Base-by-base conservation (phyloP, 2,113 vertebrate species). In the Halichoerus grypus region DNA sequence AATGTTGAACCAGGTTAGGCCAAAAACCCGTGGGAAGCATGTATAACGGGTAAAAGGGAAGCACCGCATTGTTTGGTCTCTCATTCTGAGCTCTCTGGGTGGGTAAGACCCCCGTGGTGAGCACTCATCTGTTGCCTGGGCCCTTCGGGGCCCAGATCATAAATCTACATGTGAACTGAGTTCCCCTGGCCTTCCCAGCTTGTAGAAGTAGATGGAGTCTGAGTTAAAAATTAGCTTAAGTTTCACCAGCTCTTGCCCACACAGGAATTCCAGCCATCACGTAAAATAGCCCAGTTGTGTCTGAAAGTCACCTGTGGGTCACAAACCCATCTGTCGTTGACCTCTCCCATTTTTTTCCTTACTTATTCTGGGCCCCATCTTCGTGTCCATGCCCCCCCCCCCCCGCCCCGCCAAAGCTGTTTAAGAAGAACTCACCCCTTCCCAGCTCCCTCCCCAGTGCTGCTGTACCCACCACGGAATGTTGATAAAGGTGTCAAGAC, bases 1-100 rank as follows among this genome's bases (percentile, higher is more conserved):
- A 26, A 57, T 97, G 92, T 97, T 72, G 67, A 97, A 94, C 4
- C 14, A 80, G 49, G 12, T 95, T 95, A 91, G 67, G 76, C 46
- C 31, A 88, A 95, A n/a, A 93, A 96, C 79, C 33, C 24, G 4
- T 59, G 67, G 49, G 69, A 95, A 91, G 46, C 31, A 89, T 74
- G 49, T 92, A 22, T 53, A 71, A 76, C 49, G 22, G 33, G 24
- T 91, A 11, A 88, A 92, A 93, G 39, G 16, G 39, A 79, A 88
- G 31, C 42, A 63, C 26, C n/a, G 2, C 33, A 89, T 33, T 80
- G 55, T 71, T 80, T 88, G 42, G 24, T 36, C n/a, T n/a, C 57
- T 94, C 82, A 57, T 74, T 88, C 42, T 88, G 71, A 96, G 51
- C 61, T 87, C 42, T 74, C 13, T 63, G 84, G 1, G 39, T 94